A percentile compares a stretch with the other conserved stretches of the same genome.
Conservation (phyloP, 1,140 invertebrate genomes). For the Euwallacea fornicatus region DNA sequence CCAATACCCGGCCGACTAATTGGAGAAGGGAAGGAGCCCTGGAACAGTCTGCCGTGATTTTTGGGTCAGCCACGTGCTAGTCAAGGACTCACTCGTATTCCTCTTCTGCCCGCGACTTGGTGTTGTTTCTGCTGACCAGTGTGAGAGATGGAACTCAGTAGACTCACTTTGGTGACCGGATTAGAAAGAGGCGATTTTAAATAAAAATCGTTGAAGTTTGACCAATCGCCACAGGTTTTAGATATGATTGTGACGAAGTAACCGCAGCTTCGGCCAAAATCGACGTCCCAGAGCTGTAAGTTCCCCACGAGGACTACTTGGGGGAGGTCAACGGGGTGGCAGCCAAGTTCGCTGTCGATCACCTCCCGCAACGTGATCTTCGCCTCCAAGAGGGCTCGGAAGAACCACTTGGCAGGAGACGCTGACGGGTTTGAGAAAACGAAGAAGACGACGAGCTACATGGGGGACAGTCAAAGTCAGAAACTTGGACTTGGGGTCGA, state of each 20-base stretch:
- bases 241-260: slow-evolving; percentile 3
- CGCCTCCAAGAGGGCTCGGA: no score
- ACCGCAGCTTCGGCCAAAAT: neutral
- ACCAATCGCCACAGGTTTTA: neutral
- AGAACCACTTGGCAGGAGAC: no score
- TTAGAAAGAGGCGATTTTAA: slow-evolving; percentile 39
- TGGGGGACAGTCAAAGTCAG: no score
- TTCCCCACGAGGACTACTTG: no score
- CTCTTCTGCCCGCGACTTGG: slow-evolving; percentile 59
- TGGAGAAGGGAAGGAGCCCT: slow-evolving; percentile 50
- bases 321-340: no score
- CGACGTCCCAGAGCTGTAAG: neutral
- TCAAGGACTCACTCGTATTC: slow-evolving; percentile 51
- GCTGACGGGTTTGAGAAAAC: no score
- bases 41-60: slow-evolving; percentile 62
- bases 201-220: neutral
- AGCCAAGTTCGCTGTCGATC: no score
- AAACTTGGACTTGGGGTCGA: neutral
- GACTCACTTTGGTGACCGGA: slow-evolving; percentile 55
- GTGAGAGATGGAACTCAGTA: slow-evolving; percentile 52
- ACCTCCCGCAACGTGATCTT: no score
- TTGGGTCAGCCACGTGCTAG: slow-evolving; percentile 66
- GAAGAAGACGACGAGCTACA: no score
- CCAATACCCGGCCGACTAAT: neutral
- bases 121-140: slow-evolving; percentile 62